phyloP scores from a whole-genome alignment of 1,140 invertebrate species.

The Penaeus indicus region DNA sequence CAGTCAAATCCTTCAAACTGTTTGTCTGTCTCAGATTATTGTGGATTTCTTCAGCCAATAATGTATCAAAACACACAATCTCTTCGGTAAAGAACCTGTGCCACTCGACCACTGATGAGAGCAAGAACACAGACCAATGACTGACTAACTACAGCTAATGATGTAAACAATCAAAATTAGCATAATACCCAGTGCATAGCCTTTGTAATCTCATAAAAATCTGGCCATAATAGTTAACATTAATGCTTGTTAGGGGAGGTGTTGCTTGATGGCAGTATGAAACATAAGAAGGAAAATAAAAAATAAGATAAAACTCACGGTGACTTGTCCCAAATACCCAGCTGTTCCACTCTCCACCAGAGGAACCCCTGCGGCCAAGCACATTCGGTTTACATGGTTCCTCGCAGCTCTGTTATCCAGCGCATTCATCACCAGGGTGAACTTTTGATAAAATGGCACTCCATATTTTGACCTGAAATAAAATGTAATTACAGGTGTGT shows the following conservation, averaged over 20 bases:
- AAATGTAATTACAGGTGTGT: conserved; percentile 63
- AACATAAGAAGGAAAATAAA: too few species aligned
- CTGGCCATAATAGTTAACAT: too few species aligned
- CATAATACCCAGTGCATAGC: neutral
- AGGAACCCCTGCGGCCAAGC: conserved; percentile 92
- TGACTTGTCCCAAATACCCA: conserved; percentile 93
- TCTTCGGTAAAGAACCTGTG: too few species aligned
- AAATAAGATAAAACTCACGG: conserved; percentile 69
- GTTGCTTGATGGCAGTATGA: too few species aligned
- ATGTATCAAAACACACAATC: too few species aligned
- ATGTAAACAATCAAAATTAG: neutral
- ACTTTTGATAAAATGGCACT: conserved; percentile 92
- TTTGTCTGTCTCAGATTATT: too few species aligned
- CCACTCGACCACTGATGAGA: too few species aligned
- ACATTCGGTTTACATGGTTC: conserved; percentile 99
- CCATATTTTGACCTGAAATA: conserved; percentile 88
- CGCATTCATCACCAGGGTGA: conserved; percentile 95
- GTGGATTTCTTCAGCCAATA: too few species aligned
- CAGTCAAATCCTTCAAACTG: too few species aligned
- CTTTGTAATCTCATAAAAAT: too few species aligned
- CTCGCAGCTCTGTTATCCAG: conserved; percentile 96
- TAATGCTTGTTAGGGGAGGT: too few species aligned
- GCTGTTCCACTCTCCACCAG: conserved; percentile 97
- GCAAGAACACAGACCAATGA: too few species aligned
- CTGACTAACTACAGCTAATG: neutral